Base-by-base conservation (phyloP, 2,888 invertebrate genomes). In the Sipunculus nudus region DNA sequence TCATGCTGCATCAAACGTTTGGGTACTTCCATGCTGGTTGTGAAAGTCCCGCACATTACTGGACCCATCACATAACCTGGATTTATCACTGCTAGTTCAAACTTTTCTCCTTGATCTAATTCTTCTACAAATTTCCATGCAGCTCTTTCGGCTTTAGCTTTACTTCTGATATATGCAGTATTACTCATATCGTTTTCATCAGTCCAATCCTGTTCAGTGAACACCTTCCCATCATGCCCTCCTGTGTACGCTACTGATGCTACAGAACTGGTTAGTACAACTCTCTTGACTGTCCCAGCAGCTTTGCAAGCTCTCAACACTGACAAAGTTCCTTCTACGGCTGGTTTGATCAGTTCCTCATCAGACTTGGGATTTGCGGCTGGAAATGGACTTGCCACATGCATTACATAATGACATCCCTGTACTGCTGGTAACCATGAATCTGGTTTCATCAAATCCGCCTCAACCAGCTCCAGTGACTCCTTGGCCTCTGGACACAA, bases 61-160 rank as follows among this genome's bases (percentile, higher is more conserved):
- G 87, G 87, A 2, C 87, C 87, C 69, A 86, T 75, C 13, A 87
- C 84, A 45, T 85, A 75, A 2, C 83, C 81, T 4, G 87, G 87
- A 74, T 86, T 86, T 53, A 87, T 79, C n/a, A 84, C 84, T 3
- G 85, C 82, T 67, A 87, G 70, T 63, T 85, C 85, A 64, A 87
- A 85, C 61, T 81, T 81, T 58, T 80, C 78, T 61, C 83, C n/a
- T n/a, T n/a, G n/a, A n/a, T n/a, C n/a, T n/a, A n/a, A n/a, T n/a
- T 83, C 81, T 59, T 85, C 80, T 10, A 86, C 78, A 69, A 85
- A 87, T 57, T 87, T 84, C 87, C 87, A 87, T 0, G 87, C 87
- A 19, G 85, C 84, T 65, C 83, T 84, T 71, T 87, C 87, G 2
- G 87, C 87, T 50, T 85, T 71, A 6, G 85, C 84, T 71, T 87